These are phyloP conservation scores for Podarcis raffonei DNA, from an alignment of 2,113 vertebrate species.

Conservation along the genomic window DNA sequence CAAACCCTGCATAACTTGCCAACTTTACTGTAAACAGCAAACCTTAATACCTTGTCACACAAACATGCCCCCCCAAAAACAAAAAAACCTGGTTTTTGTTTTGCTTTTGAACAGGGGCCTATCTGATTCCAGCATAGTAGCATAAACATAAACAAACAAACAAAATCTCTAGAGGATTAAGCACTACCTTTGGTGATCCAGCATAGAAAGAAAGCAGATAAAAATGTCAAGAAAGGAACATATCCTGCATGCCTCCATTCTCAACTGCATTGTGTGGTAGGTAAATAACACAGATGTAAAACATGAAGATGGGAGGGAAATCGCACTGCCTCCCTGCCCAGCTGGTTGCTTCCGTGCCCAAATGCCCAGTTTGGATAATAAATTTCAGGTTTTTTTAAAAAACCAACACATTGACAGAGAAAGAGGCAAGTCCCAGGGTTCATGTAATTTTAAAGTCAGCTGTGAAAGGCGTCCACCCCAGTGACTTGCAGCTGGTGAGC, in stretches of 20 bases:
- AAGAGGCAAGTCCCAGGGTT: neutral
- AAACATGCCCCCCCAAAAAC: too few relatives aligned
- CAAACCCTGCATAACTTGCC: too few relatives aligned
- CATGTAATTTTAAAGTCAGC: constrained; percentile 10
- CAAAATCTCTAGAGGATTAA: too few relatives aligned
- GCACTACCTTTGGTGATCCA: too few relatives aligned
- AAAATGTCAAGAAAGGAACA: neutral
- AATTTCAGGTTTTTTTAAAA: neutral
- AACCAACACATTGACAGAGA: neutral
- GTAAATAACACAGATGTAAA: neutral
- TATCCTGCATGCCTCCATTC: too few relatives aligned
- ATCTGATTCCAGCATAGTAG: too few relatives aligned
- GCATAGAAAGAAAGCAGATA: neutral
- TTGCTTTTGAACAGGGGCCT: too few relatives aligned
- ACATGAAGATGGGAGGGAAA: neutral
- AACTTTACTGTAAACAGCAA: too few relatives aligned
- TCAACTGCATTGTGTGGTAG: neutral
- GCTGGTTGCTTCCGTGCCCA: neutral
- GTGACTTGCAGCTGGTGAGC: neutral
- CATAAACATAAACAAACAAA: too few relatives aligned
- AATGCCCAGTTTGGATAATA: fast-evolving
- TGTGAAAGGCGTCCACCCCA: neutral
- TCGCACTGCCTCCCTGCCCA: neutral
- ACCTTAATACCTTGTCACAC: too few relatives aligned
- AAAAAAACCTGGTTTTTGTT: too few relatives aligned